Evolutionary conservation across 1,140 invertebrate genomes (phyloP).

Genomic region (Caenorhabditis elegans): WBcel235 BX284604.4:13214001-13214500

Average conservation of each 20-base stretch:
- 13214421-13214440: constrained; percentile 87
- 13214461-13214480: constrained; percentile 72
- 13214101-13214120: too few species aligned
- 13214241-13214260: too few species aligned
- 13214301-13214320: constrained; percentile 73
- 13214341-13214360: constrained; percentile 97
- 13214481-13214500: constrained; percentile 89
- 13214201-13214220: too few species aligned
- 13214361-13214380: constrained; percentile 99
- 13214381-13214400: constrained; percentile 89
- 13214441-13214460: constrained; percentile 72
- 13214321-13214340: constrained; percentile 93
- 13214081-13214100: constrained; percentile 64
- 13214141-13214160: too few species aligned
- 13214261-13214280: too few species aligned
- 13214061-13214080: constrained; percentile 94
- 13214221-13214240: too few species aligned
- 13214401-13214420: constrained; percentile 91
- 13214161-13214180: too few species aligned
- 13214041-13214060: constrained; percentile 85
- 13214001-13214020: constrained; percentile 93
- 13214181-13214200: too few species aligned
- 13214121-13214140: too few species aligned
- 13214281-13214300: too few species aligned
- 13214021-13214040: constrained; percentile 94